A percentile compares a stretch with the other conserved stretches of the same genome.
Evolutionary conservation across 2,888 invertebrate genomes (phyloP).

Genomic region (Andrena chrysosceles): DNA sequence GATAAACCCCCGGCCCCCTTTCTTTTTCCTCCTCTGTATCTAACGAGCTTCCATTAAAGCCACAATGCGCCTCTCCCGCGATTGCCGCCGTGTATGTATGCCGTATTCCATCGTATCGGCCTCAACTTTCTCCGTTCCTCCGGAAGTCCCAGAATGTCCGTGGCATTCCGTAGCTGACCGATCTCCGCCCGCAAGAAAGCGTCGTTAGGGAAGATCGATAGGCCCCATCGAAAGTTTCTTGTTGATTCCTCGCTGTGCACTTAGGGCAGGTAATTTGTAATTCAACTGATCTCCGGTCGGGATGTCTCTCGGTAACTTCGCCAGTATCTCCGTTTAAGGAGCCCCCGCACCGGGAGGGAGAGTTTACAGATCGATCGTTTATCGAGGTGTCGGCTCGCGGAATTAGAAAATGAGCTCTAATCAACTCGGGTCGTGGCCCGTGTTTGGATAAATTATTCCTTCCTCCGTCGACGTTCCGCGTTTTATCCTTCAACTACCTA

Average conservation of each 20-base stretch:
- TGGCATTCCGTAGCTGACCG: conserved; percentile 8
- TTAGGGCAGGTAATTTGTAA: conserved; percentile 50
- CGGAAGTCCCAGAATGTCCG: background rate
- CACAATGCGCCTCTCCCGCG: conserved; percentile 68
- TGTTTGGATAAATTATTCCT: conserved; percentile 25
- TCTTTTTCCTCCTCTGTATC: conserved; percentile 52
- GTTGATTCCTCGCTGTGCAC: conserved; percentile 24
- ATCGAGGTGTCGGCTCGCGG: conserved; percentile 25
- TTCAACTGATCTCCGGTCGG: conserved; percentile 43
- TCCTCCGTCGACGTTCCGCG: background rate
- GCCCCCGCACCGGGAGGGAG: conserved; percentile 11
- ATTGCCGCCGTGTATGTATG: background rate
- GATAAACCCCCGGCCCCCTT: conserved; percentile 11
- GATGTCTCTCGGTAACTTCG: conserved; percentile 36
- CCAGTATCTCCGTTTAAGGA: conserved; percentile 9
- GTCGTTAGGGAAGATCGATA: conserved; percentile 63
- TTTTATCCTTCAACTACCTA: background rate
- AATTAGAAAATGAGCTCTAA: conserved; percentile 21
- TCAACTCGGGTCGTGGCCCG: conserved; percentile 12
- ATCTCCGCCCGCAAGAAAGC: conserved; percentile 49
- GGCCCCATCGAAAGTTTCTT: conserved; percentile 64
- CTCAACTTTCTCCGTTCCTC: background rate
- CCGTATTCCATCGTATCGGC: background rate
- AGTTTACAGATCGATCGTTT: conserved; percentile 46
- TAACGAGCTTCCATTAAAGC: conserved; percentile 76